Evolutionary conservation across 2,113 vertebrate genomes (phyloP), one percentile per base, ranked within the genome.

Genomic region (Scartelaos histophorus): DNA sequence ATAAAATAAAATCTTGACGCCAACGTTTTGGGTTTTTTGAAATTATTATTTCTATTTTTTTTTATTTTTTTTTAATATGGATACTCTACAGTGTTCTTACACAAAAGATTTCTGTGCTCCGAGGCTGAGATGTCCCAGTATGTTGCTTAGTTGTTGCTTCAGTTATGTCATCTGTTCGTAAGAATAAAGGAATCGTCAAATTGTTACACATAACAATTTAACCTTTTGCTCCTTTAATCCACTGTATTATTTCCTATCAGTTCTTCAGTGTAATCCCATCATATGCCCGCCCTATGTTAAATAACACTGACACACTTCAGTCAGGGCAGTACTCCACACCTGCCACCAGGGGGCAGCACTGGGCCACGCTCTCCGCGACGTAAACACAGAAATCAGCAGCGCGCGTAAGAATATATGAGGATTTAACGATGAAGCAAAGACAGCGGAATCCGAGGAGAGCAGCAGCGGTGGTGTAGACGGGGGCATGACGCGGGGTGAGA

Each of bases 341-440:
- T 66, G 77, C 88, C 90, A 47, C 61, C 0, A 89, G 89, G 81
- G 80, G 83, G 88, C 89, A 73, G 68, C 80, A 54, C 85, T 66
- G 64, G 15, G 66, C 72, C 34, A n/a, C 68, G 6, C 13, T 51
- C 13, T 10, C 9, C 6, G 19, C 57, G 47, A 79, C 34, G 46
- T 51, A 66, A 54, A 82, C 17, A 70, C 69, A 72, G 19, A 74
- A 67, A 81, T 54, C 54, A 82, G 19, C 15, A 9, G 1, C 34
- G 7, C 71, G 56, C 61, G 17, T 5, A 66, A 35, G 19, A 17
- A 73, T 15, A 73, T n/a, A 60, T 60, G 4, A 54, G 5, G 56
- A 38, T 57, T 69, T 49, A 60, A 64, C 78, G 21, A 38, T 17
- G 78, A 83, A 71, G 65, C 35, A 66, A 15, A 34, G 69, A 35